Evolutionary conservation across 2,797 vertebrate genomes (phyloP).

Genomic region (Glyptemys insculpta): DNA sequence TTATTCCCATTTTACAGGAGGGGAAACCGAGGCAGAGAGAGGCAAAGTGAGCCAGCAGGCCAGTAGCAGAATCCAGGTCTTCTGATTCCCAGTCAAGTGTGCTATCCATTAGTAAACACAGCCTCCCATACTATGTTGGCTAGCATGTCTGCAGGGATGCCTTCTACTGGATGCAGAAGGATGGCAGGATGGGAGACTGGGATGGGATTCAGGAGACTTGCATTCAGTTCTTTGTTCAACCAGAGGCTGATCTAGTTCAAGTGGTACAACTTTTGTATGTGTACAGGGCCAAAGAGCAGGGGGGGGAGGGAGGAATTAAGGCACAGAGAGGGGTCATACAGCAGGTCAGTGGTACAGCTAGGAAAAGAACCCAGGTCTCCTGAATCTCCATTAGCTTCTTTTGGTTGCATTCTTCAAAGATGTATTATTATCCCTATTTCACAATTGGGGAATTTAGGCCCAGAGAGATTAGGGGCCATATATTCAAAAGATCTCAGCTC

Average conservation of each 20-base stretch:
- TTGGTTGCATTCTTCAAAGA: too few species aligned
- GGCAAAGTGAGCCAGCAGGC: background rate
- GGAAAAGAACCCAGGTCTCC: background rate
- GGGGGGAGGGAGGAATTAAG: background rate
- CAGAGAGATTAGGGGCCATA: too few species aligned
- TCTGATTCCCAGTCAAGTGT: background rate
- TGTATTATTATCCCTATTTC: too few species aligned
- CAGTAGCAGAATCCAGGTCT: background rate
- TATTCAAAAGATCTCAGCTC: too few species aligned
- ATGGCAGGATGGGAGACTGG: background rate
- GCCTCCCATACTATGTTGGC: background rate
- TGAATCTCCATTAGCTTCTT: too few species aligned
- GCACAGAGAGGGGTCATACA: too few species aligned
- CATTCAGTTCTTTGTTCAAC: too few species aligned
- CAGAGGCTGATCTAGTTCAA: too few species aligned
- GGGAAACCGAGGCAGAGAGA: background rate
- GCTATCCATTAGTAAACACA: background rate
- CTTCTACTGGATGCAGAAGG: background rate
- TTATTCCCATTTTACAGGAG: background rate
- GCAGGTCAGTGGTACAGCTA: background rate
- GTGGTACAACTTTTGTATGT: background rate
- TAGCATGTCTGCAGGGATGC: background rate
- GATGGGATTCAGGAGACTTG: too few species aligned
- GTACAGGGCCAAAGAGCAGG: background rate
- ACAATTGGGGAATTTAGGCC: too few species aligned